Conservation (phyloP, 2,888 invertebrate species). For the Oscheius sp. region DNA sequence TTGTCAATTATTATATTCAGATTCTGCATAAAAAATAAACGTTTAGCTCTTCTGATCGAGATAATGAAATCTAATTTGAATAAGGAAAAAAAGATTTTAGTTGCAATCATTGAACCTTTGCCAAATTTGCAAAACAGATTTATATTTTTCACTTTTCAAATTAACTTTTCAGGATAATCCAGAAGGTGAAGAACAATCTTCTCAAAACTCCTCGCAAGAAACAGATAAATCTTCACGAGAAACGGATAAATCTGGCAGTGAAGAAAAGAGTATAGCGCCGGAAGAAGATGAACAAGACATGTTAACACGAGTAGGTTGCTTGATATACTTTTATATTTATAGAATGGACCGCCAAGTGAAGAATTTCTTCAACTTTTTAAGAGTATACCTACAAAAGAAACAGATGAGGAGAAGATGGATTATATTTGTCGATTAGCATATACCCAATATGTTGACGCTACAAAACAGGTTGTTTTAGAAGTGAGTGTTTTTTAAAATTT, state of each 20-base stretch:
- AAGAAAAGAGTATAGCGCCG: not conserved
- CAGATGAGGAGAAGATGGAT: not conserved
- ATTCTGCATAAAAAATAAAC: too few relatives aligned
- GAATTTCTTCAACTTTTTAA: conserved; percentile 4
- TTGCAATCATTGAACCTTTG: not conserved
- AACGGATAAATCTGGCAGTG: too few relatives aligned
- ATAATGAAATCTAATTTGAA: too few relatives aligned
- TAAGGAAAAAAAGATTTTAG: not conserved
- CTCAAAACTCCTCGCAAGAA: too few relatives aligned
- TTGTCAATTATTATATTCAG: too few relatives aligned
- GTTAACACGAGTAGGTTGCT: not conserved
- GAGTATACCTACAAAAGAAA: conserved; percentile 8
- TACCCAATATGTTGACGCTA: conserved; percentile 18
- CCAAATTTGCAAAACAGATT: not conserved
- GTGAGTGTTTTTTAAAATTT: not conserved
- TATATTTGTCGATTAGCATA: conserved; percentile 1
- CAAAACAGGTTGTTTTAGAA: conserved; percentile 24
- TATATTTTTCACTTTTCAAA: not conserved
- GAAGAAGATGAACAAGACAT: not conserved
- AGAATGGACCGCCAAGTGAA: conserved; percentile 9
- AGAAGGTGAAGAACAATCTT: not conserved
- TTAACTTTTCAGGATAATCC: not conserved
- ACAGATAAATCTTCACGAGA: too few relatives aligned
- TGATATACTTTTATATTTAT: not conserved
- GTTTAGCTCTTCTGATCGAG: too few relatives aligned